Conservation (phyloP, 2,888 invertebrate genomes). For the Meiosimyza decipiens region DNA sequence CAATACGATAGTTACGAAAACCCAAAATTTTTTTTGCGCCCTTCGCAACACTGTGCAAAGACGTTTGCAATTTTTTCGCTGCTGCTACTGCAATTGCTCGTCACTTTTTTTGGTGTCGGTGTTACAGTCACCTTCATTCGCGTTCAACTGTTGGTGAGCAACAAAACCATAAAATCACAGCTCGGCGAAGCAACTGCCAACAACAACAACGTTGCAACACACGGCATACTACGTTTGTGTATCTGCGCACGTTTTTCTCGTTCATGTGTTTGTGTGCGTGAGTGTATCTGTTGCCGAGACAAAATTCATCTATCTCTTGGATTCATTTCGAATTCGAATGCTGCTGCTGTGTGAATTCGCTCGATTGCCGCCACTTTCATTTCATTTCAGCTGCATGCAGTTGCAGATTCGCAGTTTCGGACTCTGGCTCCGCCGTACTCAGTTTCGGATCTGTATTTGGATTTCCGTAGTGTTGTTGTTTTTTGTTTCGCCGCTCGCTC, state of each 20-base stretch:
- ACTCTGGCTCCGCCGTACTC: conserved; percentile 5
- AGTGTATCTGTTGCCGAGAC: conserved; percentile 13
- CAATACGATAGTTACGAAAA: too few relatives aligned
- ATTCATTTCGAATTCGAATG: conserved; percentile 21
- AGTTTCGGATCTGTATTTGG: not conserved
- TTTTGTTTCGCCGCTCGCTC: conserved; percentile 1
- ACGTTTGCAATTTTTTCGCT: not conserved
- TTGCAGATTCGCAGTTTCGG: not conserved
- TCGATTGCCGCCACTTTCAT: conserved; percentile 22
- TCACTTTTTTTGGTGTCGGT: not conserved
- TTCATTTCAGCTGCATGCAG: not conserved
- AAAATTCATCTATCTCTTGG: not conserved
- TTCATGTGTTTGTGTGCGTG: not conserved
- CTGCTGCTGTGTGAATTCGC: conserved; percentile 14
- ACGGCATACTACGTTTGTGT: not conserved
- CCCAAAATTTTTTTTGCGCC: too few relatives aligned
- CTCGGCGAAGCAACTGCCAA: not conserved
- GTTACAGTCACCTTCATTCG: conserved; percentile 16
- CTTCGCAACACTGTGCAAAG: too few relatives aligned
- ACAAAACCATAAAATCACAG: conserved; percentile 13
- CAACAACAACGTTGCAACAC: not conserved
- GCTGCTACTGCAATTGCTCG: conserved; percentile 1
- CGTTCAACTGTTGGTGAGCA: not conserved
- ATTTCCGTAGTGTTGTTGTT: not conserved
- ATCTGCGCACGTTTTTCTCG: not conserved